phyloP scores from a whole-genome alignment of 2,113 vertebrate species.

The Callocephalon fimbriatum region DNA sequence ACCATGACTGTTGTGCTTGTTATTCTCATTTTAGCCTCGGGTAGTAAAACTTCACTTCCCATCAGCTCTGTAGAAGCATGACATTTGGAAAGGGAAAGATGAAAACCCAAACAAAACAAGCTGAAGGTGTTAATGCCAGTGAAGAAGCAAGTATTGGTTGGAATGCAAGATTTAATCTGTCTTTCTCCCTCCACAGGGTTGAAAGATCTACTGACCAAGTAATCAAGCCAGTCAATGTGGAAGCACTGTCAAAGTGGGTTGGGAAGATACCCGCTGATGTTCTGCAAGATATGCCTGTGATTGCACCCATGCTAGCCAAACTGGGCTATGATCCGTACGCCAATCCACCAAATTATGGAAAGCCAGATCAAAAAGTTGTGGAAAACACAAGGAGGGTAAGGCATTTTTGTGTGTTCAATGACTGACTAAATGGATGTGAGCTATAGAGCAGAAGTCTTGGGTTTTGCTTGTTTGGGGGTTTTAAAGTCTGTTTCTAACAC shows the following conservation, averaged over 20 bases:
- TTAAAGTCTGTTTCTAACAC: neutral
- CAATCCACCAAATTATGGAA: constrained; percentile 95
- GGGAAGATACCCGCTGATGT: constrained; percentile 95
- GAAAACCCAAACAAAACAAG: neutral
- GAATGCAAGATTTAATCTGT: neutral
- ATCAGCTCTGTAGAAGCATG: neutral
- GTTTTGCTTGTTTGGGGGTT: accelerated
- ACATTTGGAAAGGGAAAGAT: neutral
- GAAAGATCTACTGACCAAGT: constrained; percentile 98
- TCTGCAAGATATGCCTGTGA: constrained; percentile 91
- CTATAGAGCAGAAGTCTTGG: neutral
- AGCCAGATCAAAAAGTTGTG: constrained; percentile 91
- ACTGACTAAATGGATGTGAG: neutral
- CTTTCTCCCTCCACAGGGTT: constrained; percentile 79
- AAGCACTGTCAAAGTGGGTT: constrained; percentile 96
- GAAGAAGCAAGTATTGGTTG: neutral
- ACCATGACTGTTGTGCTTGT: neutral
- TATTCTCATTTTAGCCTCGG: neutral
- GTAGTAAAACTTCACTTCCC: neutral
- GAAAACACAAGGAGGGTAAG: constrained; percentile 97
- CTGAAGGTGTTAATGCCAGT: neutral
- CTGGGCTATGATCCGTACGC: constrained; percentile 94
- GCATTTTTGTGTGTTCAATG: neutral
- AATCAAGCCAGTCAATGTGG: constrained; percentile 95
- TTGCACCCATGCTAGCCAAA: constrained; percentile 94